Percentiles rank a stretch among this genome's conserved stretches.
These are phyloP conservation scores for Holothuria leucospilota DNA, from an alignment of 53 echinoderm and acorn worm genomes.

Conservation along the genomic window DNA sequence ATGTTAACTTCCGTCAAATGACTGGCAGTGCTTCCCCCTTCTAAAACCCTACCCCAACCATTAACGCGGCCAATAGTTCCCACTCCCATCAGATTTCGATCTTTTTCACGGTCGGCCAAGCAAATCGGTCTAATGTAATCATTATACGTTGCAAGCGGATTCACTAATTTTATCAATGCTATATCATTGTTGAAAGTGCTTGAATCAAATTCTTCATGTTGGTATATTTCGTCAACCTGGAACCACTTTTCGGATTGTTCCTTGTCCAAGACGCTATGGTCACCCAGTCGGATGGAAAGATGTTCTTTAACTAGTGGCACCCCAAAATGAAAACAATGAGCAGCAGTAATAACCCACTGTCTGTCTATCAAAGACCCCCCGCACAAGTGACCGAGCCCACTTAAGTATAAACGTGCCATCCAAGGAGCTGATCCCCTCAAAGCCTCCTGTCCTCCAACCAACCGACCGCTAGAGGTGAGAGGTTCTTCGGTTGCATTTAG, in stretches of 20 bases:
- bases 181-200: slow-evolving; percentile 73
- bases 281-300: slow-evolving; percentile 73
- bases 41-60: slow-evolving; percentile 78
- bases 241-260: slow-evolving; percentile 62
- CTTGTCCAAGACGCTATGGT: slow-evolving; percentile 59
- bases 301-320: neutral
- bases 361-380: slow-evolving; percentile 77
- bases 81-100: slow-evolving; percentile 27
- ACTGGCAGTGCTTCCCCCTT: slow-evolving; percentile 66
- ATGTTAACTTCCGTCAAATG: slow-evolving; percentile 66
- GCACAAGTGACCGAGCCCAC: slow-evolving; percentile 51
- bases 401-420: slow-evolving; percentile 75
- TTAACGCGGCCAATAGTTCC: slow-evolving; percentile 51
- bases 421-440: slow-evolving; percentile 49
- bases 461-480: neutral
- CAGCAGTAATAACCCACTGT: slow-evolving; percentile 86
- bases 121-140: slow-evolving; percentile 81
- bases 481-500: neutral
- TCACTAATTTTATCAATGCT: slow-evolving; percentile 75
- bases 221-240: slow-evolving; percentile 46
- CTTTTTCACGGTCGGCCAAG: slow-evolving; percentile 54
- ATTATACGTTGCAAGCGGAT: slow-evolving; percentile 48
- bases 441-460: slow-evolving; percentile 8
- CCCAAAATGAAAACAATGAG: slow-evolving; percentile 59
- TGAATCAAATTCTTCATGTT: slow-evolving; percentile 57